A percentile compares a stretch with the other conserved stretches of the same genome.
Conservation (phyloP, 2,888 invertebrate genomes). For the Campopleginae sp. region DNA sequence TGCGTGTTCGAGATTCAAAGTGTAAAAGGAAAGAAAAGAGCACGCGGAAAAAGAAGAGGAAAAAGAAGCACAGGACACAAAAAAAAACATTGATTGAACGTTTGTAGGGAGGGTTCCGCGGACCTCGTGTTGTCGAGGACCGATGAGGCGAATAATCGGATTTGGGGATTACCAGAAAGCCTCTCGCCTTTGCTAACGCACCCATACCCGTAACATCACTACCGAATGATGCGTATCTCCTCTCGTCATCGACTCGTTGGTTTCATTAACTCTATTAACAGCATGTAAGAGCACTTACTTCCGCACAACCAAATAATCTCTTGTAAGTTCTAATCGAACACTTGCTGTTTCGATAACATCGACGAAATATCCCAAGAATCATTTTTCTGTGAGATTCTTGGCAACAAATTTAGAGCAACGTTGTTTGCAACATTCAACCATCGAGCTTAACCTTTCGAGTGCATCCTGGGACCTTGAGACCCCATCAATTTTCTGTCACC, state of each 20-base stretch:
- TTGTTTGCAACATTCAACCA: background rate
- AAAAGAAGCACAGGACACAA: constrained; percentile 41
- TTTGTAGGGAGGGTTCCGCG: constrained; percentile 63
- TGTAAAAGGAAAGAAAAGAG: constrained; percentile 56
- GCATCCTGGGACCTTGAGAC: too few relatives aligned
- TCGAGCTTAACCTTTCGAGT: background rate
- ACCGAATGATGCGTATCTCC: constrained; percentile 63
- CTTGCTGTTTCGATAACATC: too few relatives aligned
- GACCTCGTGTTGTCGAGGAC: constrained; percentile 71
- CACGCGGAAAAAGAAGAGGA: constrained; percentile 31
- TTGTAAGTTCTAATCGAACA: background rate
- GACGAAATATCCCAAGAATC: background rate
- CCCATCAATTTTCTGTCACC: too few relatives aligned
- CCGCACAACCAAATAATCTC: background rate
- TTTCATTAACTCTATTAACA: constrained; percentile 73
- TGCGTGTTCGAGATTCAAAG: constrained; percentile 23
- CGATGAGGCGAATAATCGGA: constrained; percentile 83
- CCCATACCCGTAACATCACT: constrained; percentile 72
- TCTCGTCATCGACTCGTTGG: constrained; percentile 68
- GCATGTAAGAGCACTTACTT: constrained; percentile 34
- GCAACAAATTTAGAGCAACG: background rate
- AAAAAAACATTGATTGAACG: constrained; percentile 71
- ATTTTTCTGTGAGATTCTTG: background rate
- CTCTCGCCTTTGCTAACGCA: constrained; percentile 67
- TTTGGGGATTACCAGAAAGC: constrained; percentile 80